Conservation (phyloP, 2,113 vertebrate genomes). For the Gallinago undulata region DNA sequence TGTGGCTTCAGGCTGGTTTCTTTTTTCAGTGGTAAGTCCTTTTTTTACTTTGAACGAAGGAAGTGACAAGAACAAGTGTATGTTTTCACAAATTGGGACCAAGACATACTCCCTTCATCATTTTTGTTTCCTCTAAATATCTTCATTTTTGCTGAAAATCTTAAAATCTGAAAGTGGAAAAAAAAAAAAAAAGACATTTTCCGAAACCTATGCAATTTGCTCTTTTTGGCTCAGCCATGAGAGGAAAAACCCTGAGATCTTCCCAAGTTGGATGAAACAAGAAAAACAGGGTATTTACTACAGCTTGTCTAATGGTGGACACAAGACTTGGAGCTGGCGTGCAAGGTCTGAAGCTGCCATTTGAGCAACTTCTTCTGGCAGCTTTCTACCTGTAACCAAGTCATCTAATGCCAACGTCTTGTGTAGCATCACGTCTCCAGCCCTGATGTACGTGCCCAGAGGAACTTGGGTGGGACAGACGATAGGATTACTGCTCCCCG, state of each 20-base stretch:
- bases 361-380: background rate
- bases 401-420: background rate
- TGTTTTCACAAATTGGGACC: background rate
- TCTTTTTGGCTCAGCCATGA: background rate
- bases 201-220: background rate
- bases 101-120: background rate
- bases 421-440: background rate
- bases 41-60: background rate
- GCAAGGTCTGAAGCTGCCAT: background rate
- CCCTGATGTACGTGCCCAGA: background rate
- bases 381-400: background rate
- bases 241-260: background rate
- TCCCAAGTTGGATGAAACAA: background rate
- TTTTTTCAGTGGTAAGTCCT: background rate
- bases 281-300: background rate
- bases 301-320: background rate
- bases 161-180: background rate
- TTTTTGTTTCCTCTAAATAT: background rate
- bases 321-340: background rate
- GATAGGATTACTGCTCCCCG: background rate
- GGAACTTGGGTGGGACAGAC: background rate
- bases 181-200: background rate
- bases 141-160: background rate
- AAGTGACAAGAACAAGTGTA: background rate
- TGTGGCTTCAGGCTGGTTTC: background rate